phyloP scores from a whole-genome alignment of 2,797 vertebrate species.

The Apogon hyalosoma region DNA sequence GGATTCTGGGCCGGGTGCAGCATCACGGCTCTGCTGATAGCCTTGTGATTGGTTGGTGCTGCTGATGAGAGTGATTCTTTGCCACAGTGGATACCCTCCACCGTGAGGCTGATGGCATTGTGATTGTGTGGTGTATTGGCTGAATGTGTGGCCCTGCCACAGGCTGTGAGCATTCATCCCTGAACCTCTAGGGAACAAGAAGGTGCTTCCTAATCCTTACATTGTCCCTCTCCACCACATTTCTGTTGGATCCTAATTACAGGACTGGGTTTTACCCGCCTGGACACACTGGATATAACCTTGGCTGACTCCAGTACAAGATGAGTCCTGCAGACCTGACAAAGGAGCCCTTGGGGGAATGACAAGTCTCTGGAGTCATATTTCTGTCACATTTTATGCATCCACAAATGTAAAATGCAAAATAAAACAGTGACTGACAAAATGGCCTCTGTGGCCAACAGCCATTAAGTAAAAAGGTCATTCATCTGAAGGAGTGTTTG shows the following conservation, averaged over 20 bases:
- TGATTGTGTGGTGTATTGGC: slow-evolving; percentile 71
- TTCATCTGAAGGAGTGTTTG: slow-evolving; percentile 40
- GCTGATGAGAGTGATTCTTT: slow-evolving; percentile 77
- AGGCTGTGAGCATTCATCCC: slow-evolving; percentile 70
- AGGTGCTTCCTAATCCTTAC: slow-evolving; percentile 74
- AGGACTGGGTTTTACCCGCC: slow-evolving; percentile 51
- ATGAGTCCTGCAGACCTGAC: slow-evolving; percentile 45
- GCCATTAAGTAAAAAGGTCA: slow-evolving; percentile 44
- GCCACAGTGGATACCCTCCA: slow-evolving; percentile 69
- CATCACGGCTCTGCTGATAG: slow-evolving; percentile 69
- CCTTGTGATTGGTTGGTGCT: slow-evolving; percentile 80
- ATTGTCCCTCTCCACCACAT: slow-evolving; percentile 50
- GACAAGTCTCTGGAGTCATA: slow-evolving; percentile 24
- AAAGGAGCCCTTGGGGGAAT: slow-evolving; percentile 41
- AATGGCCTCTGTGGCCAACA: slow-evolving; percentile 15
- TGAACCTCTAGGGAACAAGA: slow-evolving; percentile 61
- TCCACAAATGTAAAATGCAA: slow-evolving; percentile 49
- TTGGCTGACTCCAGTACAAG: slow-evolving; percentile 25
- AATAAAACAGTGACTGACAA: slow-evolving; percentile 29
- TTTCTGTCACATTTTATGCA: slow-evolving; percentile 36
- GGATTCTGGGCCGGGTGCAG: slow-evolving; percentile 58
- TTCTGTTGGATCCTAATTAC: slow-evolving; percentile 65
- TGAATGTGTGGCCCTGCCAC: slow-evolving; percentile 60
- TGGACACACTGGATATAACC: slow-evolving; percentile 51
- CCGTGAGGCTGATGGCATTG: slow-evolving; percentile 72